Evolutionary conservation across 1,140 invertebrate species (phyloP).

Genomic region (Leptopilina boulardi): DNA sequence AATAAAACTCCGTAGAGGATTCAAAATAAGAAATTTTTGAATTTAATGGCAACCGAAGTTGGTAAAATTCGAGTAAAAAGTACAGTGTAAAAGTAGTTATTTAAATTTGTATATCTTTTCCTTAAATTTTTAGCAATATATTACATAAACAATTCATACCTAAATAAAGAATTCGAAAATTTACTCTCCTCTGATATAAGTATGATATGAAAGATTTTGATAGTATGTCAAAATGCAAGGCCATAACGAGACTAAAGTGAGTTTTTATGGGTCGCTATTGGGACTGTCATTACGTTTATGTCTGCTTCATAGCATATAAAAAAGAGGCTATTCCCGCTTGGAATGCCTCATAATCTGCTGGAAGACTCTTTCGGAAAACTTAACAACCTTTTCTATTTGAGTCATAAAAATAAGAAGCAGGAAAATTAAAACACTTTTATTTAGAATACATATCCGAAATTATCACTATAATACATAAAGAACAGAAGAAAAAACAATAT

Average conservation of each 20-base stretch:
- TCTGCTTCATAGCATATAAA: conserved; percentile 45
- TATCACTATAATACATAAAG: no score
- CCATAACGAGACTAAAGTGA: conserved; percentile 20
- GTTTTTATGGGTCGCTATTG: neutral
- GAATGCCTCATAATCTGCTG: conserved; percentile 53
- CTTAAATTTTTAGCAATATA: no score
- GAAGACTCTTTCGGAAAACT: conserved; percentile 39
- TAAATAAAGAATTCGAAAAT: neutral
- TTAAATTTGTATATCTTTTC: no score
- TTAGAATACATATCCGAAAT: neutral
- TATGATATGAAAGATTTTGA: neutral
- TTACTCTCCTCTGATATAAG: neutral
- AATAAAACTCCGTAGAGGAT: no score
- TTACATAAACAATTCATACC: no score
- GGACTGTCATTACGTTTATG: conserved; percentile 23
- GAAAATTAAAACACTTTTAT: conserved; percentile 3
- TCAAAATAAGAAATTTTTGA: no score
- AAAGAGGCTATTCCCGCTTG: conserved; percentile 49
- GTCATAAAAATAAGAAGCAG: conserved; percentile 47
- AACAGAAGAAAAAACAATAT: no score
- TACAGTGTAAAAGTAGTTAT: no score
- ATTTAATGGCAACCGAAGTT: no score
- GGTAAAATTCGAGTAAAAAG: no score
- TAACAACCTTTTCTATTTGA: conserved; percentile 47
- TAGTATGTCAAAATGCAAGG: conserved; percentile 26